A percentile compares a stretch with the other conserved stretches of the same genome.
Conservation (phyloP, 30 jellyfish, hydroid and myxozoan species). For the Clytia hemisphaerica region DNA sequence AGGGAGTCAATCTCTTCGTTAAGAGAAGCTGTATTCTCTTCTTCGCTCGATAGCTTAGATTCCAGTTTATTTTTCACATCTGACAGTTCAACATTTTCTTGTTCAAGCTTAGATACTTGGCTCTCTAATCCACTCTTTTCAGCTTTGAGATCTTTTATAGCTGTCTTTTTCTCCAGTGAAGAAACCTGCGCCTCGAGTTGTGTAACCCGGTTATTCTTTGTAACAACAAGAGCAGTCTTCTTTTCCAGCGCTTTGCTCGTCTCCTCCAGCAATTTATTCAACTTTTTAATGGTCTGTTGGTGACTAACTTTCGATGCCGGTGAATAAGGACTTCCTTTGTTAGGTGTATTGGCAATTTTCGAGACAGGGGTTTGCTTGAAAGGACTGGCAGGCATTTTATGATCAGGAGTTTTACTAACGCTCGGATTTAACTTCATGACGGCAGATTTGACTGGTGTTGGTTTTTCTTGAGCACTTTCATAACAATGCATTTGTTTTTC, state of each 20-base stretch:
- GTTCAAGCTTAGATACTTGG: constrained; percentile 10
- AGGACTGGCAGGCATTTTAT: background rate
- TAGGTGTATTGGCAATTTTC: background rate
- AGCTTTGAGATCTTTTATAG: constrained; percentile 10
- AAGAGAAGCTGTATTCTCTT: background rate
- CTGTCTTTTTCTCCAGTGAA: background rate
- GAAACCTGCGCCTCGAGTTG: constrained; percentile 19
- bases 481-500: constrained; percentile 20
- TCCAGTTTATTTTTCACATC: constrained; percentile 38
- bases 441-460: background rate
- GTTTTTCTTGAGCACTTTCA: background rate
- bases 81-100: constrained; percentile 17
- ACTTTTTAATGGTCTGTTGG: background rate
- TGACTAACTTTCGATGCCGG: constrained; percentile 10
- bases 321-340: constrained; percentile 26
- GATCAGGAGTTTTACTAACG: no score
- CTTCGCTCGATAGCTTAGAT: background rate
- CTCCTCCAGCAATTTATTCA: constrained; percentile 29
- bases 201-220: constrained; percentile 10
- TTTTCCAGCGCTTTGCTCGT: constrained; percentile 35
- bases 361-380: constrained; percentile 9
- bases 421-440: no score
- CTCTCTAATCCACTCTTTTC: background rate
- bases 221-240: constrained; percentile 14
- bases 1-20: background rate